Percentiles rank a stretch among this genome's conserved stretches.
phyloP scores from a whole-genome alignment of 1,140 invertebrate genomes.

The Bombus consobrinus region DNA sequence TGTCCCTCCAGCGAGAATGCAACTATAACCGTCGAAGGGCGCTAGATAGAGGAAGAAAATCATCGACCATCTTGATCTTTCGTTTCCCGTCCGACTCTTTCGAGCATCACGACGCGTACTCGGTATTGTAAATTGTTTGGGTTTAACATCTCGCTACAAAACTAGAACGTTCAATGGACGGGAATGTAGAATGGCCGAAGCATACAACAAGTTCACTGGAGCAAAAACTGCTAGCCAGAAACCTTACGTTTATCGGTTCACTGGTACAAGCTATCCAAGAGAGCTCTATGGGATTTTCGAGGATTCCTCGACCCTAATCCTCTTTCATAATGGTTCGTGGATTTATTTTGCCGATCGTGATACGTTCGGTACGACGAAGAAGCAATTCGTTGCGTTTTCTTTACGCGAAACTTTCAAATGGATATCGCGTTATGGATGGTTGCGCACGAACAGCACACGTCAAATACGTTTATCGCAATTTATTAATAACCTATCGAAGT shows the following conservation, averaged over 20 bases:
- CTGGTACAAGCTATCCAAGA: neutral
- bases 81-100: neutral
- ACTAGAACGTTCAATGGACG: neutral
- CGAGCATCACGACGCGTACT: neutral
- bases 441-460: too few species aligned
- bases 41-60: neutral
- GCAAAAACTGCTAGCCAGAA: neutral
- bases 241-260: slow-evolving; percentile 9
- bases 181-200: neutral
- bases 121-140: neutral
- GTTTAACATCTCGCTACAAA: neutral
- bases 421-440: neutral
- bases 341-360: neutral
- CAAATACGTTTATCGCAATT: too few species aligned
- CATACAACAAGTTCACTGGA: neutral
- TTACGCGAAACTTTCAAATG: neutral
- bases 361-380: neutral
- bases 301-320: slow-evolving; percentile 5
- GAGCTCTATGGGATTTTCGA: neutral
- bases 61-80: neutral
- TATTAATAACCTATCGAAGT: neutral
- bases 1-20: slow-evolving; percentile 13
- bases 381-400: neutral
- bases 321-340: neutral
- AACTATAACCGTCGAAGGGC: slow-evolving; percentile 27